Base-by-base conservation (phyloP, 1,140 invertebrate species). In the Sarcophaga peregrina region DNA sequence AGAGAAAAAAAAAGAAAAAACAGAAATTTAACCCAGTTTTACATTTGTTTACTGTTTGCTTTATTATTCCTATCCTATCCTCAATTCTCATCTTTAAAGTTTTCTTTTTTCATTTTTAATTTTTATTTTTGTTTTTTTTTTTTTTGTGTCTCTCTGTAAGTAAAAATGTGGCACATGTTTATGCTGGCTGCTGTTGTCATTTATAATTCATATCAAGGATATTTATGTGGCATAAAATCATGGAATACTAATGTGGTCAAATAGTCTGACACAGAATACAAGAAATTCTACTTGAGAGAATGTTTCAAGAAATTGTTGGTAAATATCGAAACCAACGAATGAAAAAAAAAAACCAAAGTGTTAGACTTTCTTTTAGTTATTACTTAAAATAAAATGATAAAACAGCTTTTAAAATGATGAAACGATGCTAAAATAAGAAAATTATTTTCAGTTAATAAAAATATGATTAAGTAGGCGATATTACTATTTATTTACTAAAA, bases 181-280 rank as follows among this genome's bases (percentile, higher is more conserved):
- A 37, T 37, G 25, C 25, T 37, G 25, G 25, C 25, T 37, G 25
- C 25, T 68, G n/a, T 17, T 68, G 62, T 68, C 62, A 68, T 68
- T 68, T 68, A 68, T 68, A 68, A 68, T 68, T 68, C 62, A 68
- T 68, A 68, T 68, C 62, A 68, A 68, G 62, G 62, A 68, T 68
- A 20, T 58, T 68, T 68, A 68, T 68, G 62, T 68, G 62, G 62
- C 62, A 68, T 68, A 68, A 68, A 68, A 68, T 68, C 62, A 68
- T 68, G 62, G 62, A 68, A 68, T 68, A 68, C 62, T 68, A 68
- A 68, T 68, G 62, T 68, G 62, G 62, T 68, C 62, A 68, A 68
- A 68, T 68, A 25, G 62, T 68, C n/a, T 68, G 62, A 68, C 62
- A 68, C 9, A 68, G 17, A 68, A 68, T 20, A 9, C n/a, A 58